These are phyloP conservation scores for Esox masquinongy DNA, from an alignment of 2,797 vertebrate genomes.

Conservation along the genomic window DNA sequence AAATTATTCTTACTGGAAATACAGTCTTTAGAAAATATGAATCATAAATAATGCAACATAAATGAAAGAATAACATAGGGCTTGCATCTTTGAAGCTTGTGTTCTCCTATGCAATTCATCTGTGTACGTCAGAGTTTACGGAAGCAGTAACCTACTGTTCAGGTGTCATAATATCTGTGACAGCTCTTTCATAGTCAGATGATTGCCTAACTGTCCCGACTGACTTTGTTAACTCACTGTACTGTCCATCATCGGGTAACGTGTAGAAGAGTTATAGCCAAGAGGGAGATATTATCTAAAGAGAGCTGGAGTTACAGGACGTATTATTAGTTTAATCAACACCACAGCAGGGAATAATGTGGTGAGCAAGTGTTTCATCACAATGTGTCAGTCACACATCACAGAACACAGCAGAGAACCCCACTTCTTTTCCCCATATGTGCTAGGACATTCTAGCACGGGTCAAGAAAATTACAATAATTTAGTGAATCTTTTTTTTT, in stretches of 20 bases:
- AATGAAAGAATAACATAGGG: neutral
- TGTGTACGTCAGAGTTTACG: neutral
- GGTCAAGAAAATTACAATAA: neutral
- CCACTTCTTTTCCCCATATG: neutral
- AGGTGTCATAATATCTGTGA: neutral
- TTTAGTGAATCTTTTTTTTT: conserved; percentile 2
- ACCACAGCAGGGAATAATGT: neutral
- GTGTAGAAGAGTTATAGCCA: neutral
- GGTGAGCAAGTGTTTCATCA: neutral
- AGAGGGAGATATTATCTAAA: conserved; percentile 1
- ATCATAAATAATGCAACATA: neutral
- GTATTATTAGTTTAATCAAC: neutral
- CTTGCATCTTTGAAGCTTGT: neutral
- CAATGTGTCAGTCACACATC: conserved; percentile 2
- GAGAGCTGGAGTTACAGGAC: neutral
- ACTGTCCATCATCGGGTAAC: neutral
- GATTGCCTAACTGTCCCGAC: neutral
- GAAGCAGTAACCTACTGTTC: neutral
- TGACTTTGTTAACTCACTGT: neutral
- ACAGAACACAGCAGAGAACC: neutral
- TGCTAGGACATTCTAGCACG: neutral
- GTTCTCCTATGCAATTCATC: neutral
- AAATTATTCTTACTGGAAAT: neutral
- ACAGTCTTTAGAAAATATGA: neutral
- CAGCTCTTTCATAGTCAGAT: neutral